Conservation (phyloP, 35 echinoderm and acorn worm genomes). For the Acanthaster planci region DNA sequence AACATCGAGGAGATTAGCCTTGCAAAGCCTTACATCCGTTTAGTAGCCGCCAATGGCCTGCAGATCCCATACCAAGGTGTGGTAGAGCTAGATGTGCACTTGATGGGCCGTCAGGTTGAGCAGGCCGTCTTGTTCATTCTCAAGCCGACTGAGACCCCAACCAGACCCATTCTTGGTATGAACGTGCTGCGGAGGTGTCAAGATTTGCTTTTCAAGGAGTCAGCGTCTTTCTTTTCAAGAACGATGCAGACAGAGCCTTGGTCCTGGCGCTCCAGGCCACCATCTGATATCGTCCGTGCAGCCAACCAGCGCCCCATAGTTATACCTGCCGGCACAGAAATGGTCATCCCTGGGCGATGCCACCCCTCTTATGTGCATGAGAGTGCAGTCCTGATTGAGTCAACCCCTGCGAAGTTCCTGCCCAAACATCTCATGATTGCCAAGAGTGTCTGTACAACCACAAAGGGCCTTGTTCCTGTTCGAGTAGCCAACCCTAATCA, state of each 20-base stretch:
- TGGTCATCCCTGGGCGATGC: constrained; percentile 6
- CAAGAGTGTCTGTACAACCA: neutral
- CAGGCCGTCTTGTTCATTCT: constrained; percentile 6
- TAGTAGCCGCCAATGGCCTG: constrained; percentile 23
- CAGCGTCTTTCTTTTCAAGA: neutral
- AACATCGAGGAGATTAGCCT: neutral
- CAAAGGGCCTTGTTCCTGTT: neutral
- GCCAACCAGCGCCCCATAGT: neutral
- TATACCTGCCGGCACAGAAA: neutral
- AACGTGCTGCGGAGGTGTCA: neutral
- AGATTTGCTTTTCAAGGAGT: constrained; percentile 8
- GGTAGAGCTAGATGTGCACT: neutral
- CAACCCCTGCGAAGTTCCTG: neutral
- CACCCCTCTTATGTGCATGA: too few relatives aligned
- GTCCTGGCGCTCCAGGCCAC: neutral
- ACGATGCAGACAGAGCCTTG: too few relatives aligned
- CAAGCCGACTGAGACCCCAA: neutral
- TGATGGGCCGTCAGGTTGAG: neutral
- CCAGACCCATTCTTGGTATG: constrained; percentile 9
- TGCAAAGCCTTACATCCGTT: neutral
- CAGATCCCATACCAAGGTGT: constrained; percentile 14
- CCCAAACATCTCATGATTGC: neutral
- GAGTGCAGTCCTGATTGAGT: constrained; percentile 9
- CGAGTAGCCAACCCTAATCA: constrained; percentile 26
- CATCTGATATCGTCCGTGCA: neutral